phyloP scores from a whole-genome alignment of 1,140 invertebrate species.

The Neodiprion virginianus region DNA sequence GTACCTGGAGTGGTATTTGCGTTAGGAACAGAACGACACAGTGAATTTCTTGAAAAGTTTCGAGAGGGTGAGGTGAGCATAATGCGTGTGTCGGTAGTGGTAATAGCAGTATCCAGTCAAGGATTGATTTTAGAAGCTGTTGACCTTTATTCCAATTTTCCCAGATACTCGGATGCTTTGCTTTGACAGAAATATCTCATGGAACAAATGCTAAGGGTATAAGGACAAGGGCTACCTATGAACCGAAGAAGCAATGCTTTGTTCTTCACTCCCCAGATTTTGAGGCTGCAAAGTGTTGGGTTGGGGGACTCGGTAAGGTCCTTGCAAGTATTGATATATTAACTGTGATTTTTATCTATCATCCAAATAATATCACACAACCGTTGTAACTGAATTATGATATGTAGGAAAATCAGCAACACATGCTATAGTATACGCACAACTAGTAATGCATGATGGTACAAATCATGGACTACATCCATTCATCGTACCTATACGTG shows the following conservation, averaged over 20 bases:
- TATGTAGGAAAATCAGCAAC: constrained; percentile 80
- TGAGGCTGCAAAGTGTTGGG: constrained; percentile 95
- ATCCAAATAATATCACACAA: too few relatives aligned
- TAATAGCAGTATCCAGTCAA: too few relatives aligned
- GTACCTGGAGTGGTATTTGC: constrained; percentile 73
- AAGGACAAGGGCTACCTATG: constrained; percentile 89
- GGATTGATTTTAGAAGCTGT: neutral
- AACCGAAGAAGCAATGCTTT: constrained; percentile 79
- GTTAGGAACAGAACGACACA: constrained; percentile 80
- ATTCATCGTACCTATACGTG: constrained; percentile 83
- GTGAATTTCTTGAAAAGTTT: constrained; percentile 72
- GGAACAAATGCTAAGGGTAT: constrained; percentile 93
- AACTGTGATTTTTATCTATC: too few relatives aligned
- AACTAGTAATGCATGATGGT: constrained; percentile 76
- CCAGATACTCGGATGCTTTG: constrained; percentile 81
- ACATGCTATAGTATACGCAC: constrained; percentile 88
- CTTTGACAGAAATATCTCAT: constrained; percentile 92
- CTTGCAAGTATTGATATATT: neutral
- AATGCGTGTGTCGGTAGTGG: constrained; percentile 3
- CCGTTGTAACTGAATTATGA: too few relatives aligned
- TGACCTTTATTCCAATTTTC: constrained; percentile 24
- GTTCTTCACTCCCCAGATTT: constrained; percentile 91
- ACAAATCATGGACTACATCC: constrained; percentile 86
- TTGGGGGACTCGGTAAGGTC: constrained; percentile 81
- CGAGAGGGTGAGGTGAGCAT: constrained; percentile 70